phyloP scores from a whole-genome alignment of 2,113 vertebrate genomes.

The Centropus bengalensis region DNA sequence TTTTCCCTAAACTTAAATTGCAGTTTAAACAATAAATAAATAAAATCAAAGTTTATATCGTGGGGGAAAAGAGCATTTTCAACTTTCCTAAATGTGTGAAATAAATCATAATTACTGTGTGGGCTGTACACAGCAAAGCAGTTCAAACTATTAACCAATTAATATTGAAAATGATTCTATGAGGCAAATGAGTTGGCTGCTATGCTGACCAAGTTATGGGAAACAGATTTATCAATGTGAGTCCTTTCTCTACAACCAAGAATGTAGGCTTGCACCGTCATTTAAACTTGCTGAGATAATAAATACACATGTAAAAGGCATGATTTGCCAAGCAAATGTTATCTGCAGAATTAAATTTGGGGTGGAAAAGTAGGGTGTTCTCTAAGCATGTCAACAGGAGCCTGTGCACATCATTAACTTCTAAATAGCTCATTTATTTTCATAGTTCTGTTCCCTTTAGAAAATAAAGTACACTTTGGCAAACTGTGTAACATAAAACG shows the following conservation, averaged over 20 bases:
- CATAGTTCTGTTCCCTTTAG: background rate
- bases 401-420: background rate
- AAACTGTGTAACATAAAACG: background rate
- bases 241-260: background rate
- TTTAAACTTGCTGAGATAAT: background rate
- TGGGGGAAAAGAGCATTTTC: background rate
- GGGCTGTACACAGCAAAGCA: background rate
- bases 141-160: background rate
- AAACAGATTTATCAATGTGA: slow-evolving; percentile 8
- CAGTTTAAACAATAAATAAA: background rate
- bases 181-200: background rate
- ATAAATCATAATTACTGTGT: background rate
- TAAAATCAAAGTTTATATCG: background rate
- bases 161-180: background rate
- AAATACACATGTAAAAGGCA: background rate
- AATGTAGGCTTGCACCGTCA: background rate
- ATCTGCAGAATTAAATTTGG: background rate
- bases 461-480: background rate
- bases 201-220: background rate
- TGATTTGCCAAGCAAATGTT: background rate
- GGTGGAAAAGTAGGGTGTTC: background rate
- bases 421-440: background rate
- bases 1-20: background rate
- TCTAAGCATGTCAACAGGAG: background rate
- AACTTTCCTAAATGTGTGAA: background rate